These are phyloP conservation scores for Silurus glanis DNA, from an alignment of 2,113 vertebrate genomes.

Conservation along the genomic window DNA sequence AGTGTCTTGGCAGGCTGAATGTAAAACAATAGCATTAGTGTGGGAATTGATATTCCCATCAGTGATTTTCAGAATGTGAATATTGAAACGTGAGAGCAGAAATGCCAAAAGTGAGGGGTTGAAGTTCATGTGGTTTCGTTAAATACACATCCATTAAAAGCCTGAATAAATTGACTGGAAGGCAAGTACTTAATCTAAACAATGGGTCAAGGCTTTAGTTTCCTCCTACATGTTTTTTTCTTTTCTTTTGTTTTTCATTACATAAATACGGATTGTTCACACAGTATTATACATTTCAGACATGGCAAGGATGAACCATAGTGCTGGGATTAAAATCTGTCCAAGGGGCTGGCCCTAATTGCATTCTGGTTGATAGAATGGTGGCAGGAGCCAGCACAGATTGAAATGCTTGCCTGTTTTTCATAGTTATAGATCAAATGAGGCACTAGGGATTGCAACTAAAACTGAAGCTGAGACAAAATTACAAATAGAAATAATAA, in stretches of 20 bases:
- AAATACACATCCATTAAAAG: conserved; percentile 23
- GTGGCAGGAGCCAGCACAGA: neutral
- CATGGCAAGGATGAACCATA: neutral
- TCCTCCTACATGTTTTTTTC: neutral
- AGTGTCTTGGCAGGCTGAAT: conserved; percentile 53
- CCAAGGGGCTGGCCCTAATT: conserved; percentile 13
- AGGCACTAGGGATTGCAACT: neutral
- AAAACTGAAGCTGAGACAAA: neutral
- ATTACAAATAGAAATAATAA: neutral
- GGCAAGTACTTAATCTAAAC: conserved; percentile 16
- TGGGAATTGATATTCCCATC: conserved; percentile 67
- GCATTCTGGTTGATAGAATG: conserved; percentile 16
- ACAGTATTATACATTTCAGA: neutral
- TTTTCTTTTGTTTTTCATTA: neutral
- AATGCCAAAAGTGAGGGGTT: neutral
- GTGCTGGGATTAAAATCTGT: conserved; percentile 6
- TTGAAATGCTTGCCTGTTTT: conserved; percentile 4
- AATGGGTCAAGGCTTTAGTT: conserved; percentile 11
- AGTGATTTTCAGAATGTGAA: conserved; percentile 66
- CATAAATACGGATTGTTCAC: neutral
- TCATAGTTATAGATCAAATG: neutral
- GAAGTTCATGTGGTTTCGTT: conserved; percentile 26
- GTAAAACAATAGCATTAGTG: conserved; percentile 49
- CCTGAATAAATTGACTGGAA: conserved; percentile 14
- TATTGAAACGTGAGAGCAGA: conserved; percentile 50